A percentile compares a stretch with the other conserved stretches of the same genome.
Conservation (phyloP, 2,113 vertebrate species). For the Columbina picui region DNA sequence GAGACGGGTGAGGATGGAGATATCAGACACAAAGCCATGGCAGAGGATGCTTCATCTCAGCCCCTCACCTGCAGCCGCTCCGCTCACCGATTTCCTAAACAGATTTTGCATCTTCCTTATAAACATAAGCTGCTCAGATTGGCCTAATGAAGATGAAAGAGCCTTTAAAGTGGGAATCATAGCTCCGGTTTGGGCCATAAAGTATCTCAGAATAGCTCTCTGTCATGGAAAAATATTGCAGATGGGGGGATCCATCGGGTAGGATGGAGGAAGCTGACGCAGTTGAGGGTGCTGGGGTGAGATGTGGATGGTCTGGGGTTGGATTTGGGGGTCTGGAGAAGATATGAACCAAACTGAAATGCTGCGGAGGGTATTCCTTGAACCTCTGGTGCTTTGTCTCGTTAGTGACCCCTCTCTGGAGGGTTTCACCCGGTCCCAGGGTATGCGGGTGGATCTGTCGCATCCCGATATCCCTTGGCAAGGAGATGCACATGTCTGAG, state of each 20-base stretch:
- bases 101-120: background rate
- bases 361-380: background rate
- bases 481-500: no score
- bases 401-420: background rate
- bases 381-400: background rate
- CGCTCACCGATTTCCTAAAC: background rate
- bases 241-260: background rate
- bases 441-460: no score
- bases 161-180: constrained; percentile 24
- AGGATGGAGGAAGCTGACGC: background rate
- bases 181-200: background rate
- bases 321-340: background rate
- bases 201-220: constrained; percentile 18
- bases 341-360: background rate
- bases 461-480: no score
- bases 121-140: background rate
- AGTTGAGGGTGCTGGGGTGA: background rate
- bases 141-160: constrained; percentile 1
- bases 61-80: background rate
- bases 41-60: background rate
- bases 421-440: no score
- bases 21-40: rapidly evolving
- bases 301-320: background rate
- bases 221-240: background rate
- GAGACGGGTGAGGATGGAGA: rapidly evolving